Percentiles rank a stretch among this genome's conserved stretches.
Conservation (phyloP, 2,888 invertebrate species). For the Brachyopa scutellaris region DNA sequence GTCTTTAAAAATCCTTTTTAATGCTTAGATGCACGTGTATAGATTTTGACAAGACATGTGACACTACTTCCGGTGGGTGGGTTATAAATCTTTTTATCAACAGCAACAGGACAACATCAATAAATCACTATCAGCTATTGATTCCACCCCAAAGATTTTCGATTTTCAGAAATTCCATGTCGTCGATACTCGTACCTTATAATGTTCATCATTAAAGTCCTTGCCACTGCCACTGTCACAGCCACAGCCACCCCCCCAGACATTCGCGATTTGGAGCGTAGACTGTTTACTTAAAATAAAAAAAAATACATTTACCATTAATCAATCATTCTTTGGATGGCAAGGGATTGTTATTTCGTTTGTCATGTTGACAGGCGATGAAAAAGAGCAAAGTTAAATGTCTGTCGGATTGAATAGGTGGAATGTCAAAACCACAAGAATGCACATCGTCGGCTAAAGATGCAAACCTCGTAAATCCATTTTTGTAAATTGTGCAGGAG, state of each 20-base stretch:
- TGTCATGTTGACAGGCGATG: not conserved
- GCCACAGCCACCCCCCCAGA: not conserved
- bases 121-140: constrained; percentile 44
- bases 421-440: too few species aligned
- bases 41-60: constrained; percentile 1
- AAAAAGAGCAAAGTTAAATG: not conserved
- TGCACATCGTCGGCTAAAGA: too few species aligned
- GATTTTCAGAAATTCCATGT: constrained; percentile 1
- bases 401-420: too few species aligned
- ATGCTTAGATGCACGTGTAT: not conserved
- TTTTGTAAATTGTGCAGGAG: too few species aligned
- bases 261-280: constrained; percentile 2
- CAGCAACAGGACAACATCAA: constrained; percentile 34
- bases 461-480: too few species aligned
- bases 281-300: constrained; percentile 30
- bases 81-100: constrained; percentile 44
- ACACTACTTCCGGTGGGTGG: constrained; percentile 19
- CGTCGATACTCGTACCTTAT: constrained; percentile 10
- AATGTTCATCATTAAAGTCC: constrained; percentile 22
- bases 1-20: too few species aligned
- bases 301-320: constrained; percentile 8
- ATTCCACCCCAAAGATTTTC: constrained; percentile 30
- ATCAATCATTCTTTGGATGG: constrained; percentile 23
- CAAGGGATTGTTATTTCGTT: not conserved
- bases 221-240: too few species aligned